Conservation (phyloP, 2,888 invertebrate genomes). For the Myopa testacea region DNA sequence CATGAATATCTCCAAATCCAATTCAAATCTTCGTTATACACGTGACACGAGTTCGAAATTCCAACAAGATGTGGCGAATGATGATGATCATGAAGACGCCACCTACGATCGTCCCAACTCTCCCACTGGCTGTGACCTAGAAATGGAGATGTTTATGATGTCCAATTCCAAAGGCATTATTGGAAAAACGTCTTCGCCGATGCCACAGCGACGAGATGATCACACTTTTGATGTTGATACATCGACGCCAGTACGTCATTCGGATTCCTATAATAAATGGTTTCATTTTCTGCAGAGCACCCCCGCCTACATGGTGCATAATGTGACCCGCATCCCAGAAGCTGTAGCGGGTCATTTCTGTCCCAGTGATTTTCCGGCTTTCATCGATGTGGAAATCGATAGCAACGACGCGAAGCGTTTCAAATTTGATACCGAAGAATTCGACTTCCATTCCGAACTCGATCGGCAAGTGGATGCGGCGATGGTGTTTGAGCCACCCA, state of each 20-base stretch:
- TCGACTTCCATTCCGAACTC: not conserved
- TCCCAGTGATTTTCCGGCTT: constrained; percentile 59
- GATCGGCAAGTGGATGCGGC: too few relatives aligned
- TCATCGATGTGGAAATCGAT: constrained; percentile 56
- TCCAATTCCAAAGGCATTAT: constrained; percentile 56
- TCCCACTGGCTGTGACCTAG: constrained; percentile 50
- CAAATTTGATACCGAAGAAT: constrained; percentile 47
- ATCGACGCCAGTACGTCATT: constrained; percentile 33
- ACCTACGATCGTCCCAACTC: constrained; percentile 18
- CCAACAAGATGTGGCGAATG: not conserved
- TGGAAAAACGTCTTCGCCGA: constrained; percentile 63
- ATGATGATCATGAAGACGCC: not conserved
- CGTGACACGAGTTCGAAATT: constrained; percentile 37
- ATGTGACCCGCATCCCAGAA: constrained; percentile 60
- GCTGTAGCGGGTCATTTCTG: constrained; percentile 63
- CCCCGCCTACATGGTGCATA: constrained; percentile 58
- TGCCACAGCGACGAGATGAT: constrained; percentile 50
- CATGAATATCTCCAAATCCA: constrained; percentile 15
- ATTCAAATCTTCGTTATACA: constrained; percentile 36
- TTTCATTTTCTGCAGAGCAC: constrained; percentile 57
- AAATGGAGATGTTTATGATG: constrained; percentile 67
- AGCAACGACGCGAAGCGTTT: constrained; percentile 57
- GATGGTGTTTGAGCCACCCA: constrained; percentile 28
- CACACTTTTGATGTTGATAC: constrained; percentile 24
- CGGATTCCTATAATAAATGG: constrained; percentile 59